A percentile compares a stretch with the other conserved stretches of the same genome.
Evolutionary conservation across 2,797 vertebrate species (phyloP).

Genomic region (Peromyscus aztecus): DNA sequence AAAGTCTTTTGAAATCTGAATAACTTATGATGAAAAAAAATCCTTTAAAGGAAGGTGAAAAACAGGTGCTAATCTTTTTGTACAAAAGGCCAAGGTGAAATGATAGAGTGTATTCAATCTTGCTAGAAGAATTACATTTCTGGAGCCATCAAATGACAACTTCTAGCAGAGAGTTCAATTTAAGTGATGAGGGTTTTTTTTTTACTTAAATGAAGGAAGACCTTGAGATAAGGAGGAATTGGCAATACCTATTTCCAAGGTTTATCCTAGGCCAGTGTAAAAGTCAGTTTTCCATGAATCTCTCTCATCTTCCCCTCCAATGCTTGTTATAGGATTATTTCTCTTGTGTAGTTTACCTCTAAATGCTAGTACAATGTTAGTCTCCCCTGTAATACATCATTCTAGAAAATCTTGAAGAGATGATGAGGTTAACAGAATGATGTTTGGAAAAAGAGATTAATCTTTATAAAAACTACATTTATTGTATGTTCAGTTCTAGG

Average conservation of each 20-base stretch:
- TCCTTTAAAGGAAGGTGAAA: neutral
- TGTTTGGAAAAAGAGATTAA: neutral
- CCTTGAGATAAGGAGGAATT: neutral
- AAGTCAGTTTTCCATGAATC: neutral
- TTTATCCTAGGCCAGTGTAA: neutral
- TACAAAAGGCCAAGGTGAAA: neutral
- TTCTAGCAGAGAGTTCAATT: constrained; percentile 27
- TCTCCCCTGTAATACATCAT: neutral
- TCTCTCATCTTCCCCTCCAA: neutral
- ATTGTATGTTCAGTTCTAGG: neutral
- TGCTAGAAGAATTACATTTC: constrained; percentile 52
- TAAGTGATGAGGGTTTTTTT: neutral
- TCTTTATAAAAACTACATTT: neutral
- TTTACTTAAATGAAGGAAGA: constrained; percentile 30
- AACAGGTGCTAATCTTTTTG: constrained; percentile 54
- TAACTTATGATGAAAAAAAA: neutral
- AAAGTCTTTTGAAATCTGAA: neutral
- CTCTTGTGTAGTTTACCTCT: neutral
- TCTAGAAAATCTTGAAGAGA: neutral
- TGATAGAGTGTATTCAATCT: neutral
- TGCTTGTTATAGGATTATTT: neutral
- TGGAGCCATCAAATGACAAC: neutral
- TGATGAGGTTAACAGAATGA: neutral
- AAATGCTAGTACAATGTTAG: neutral
- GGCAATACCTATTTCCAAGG: constrained; percentile 8